Evolutionary conservation across 2,113 vertebrate species (phyloP), one percentile per base, ranked within the genome.

Genomic region (Eurystomus gularis): DNA sequence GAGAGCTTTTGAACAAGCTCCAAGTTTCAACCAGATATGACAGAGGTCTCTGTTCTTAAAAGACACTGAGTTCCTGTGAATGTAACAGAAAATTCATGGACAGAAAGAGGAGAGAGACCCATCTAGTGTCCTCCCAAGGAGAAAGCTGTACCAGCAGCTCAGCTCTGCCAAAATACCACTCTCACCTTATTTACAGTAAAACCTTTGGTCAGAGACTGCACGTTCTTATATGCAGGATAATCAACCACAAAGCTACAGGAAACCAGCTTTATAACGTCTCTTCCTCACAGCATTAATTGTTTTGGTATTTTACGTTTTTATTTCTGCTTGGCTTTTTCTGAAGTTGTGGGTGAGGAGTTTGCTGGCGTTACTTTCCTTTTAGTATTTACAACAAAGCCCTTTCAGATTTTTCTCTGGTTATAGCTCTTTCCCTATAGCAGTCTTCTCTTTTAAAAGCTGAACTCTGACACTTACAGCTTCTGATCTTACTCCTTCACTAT

Each of bases 241-340:
- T 79, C 12, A 4, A 35, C 65, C 83, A 61, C 73, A 85, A 57
- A 84, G 61, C 26, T 82, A 31, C 77, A 89, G 86, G 65, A 95
- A 96, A 71, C 42, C 61, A 84, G 65, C 72, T 84, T 94, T 51
- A 13, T 35, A 68, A 64, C 1, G 2, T 71, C 25, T 88, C 68
- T 82, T 92, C 92, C 72, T 94, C 4, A 5, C 55, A 81, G 33
- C 39, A 35, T 81, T 76, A 71, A 82, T 90, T 91, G 42, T 69
- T 86, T 62, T 88, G 55, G 51, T 91, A 9, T 68, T 90, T 87
- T 87, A 40, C 3, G 4, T 72, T 46, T 91, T 76, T 94, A 40
- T 90, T 95, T 87, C 33, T 58, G 57, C 66, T 70, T 40, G 57
- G 28, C 70, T 91, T 89, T 83, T 72, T 82, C 58, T 85, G 29